Conservation (phyloP, 2,888 invertebrate species). For the Cantharis rufa region DNA sequence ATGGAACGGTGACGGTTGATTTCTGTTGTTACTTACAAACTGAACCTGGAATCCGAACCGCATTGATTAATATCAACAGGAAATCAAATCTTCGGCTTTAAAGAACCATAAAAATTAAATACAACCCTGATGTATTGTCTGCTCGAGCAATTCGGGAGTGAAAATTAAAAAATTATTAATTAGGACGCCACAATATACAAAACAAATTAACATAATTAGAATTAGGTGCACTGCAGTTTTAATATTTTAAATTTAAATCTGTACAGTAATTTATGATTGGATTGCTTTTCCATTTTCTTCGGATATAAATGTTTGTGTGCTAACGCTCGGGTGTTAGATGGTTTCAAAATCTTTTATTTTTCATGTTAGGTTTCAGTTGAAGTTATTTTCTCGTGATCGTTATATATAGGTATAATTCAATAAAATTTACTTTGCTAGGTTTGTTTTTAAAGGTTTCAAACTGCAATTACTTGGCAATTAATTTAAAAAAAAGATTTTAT, state of each 20-base stretch:
- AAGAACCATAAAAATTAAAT: too few relatives aligned
- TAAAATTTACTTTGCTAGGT: not conserved
- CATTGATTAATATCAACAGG: too few relatives aligned
- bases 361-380: not conserved
- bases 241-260: not conserved
- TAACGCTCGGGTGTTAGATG: not conserved
- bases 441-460: not conserved
- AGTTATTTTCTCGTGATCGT: constrained; percentile 1
- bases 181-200: too few relatives aligned
- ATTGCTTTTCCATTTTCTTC: not conserved
- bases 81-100: too few relatives aligned
- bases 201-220: too few relatives aligned
- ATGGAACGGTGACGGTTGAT: too few relatives aligned
- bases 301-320: not conserved
- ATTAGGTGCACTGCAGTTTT: too few relatives aligned
- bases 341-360: not conserved
- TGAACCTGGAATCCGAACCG: too few relatives aligned
- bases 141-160: too few relatives aligned
- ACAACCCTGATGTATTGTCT: too few relatives aligned
- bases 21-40: too few relatives aligned
- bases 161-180: too few relatives aligned
- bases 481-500: not conserved
- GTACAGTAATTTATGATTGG: not conserved
- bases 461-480: not conserved
- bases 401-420: not conserved